Evolutionary conservation across 1,140 invertebrate genomes (phyloP).

Genomic region (Eumeta japonica): DNA sequence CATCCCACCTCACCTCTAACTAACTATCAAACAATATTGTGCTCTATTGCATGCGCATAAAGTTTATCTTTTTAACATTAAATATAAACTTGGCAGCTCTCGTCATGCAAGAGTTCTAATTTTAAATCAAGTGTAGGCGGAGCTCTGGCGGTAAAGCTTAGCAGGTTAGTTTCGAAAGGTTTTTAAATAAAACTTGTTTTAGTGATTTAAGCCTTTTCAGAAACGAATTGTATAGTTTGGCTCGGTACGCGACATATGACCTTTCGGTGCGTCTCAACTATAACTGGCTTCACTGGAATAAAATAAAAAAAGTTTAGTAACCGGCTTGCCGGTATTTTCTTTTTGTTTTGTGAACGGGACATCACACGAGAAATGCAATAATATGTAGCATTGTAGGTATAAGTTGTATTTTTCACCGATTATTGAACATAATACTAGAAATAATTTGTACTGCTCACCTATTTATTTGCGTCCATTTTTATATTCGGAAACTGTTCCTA

Average conservation of each 20-base stretch:
- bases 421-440: neutral
- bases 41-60: conserved; percentile 45
- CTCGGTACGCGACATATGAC: conserved; percentile 33
- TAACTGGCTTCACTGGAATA: conserved; percentile 39
- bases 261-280: conserved; percentile 29
- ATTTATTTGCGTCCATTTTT: too few relatives aligned
- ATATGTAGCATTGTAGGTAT: conserved; percentile 45
- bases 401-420: neutral
- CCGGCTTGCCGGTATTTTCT: conserved; percentile 51
- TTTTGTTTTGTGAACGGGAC: conserved; percentile 50
- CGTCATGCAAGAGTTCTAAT: conserved; percentile 56
- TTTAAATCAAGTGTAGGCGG: conserved; percentile 57
- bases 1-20: conserved; percentile 51
- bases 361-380: conserved; percentile 54
- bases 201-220: conserved; percentile 55
- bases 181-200: conserved; percentile 52
- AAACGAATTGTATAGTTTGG: conserved; percentile 43
- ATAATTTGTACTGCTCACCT: too few relatives aligned
- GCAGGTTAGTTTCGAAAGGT: conserved; percentile 54
- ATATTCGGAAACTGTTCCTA: too few relatives aligned
- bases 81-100: conserved; percentile 49
- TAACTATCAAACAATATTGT: conserved; percentile 46
- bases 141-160: conserved; percentile 47
- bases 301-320: conserved; percentile 53
- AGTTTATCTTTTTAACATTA: conserved; percentile 52